Base-by-base conservation (phyloP, 1,140 invertebrate species). In the Brachionus paranguensis region DNA sequence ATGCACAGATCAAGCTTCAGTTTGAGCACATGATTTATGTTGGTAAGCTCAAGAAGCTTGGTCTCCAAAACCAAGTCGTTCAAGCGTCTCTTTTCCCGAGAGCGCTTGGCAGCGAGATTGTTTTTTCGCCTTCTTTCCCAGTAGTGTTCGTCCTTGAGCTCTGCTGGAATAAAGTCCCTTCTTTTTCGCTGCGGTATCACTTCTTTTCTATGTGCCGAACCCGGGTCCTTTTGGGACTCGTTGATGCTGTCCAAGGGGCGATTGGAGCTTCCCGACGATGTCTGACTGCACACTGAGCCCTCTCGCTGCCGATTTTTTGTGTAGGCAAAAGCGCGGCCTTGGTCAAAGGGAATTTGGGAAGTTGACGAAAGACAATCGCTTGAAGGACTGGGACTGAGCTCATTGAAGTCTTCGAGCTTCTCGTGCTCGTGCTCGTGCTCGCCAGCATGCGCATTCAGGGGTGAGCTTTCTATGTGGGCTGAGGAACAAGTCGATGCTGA, bases 141-240 rank as follows among this genome's bases (percentile, higher is more conserved):
- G 89, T 99, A 98, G 86, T 94, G 95, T 86, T 97, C 95, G 87
- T 99, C 96, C 88, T 98, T 99, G 87, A 96, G 96, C 88, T 93
- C 95, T 86, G 98, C 96, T 0, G 96, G 96, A 76, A 97, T 97
- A 89, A 98, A 98, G 43, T 83, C 81, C 14, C 81, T 12, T 64
- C 81, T 55, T 41, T 83, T 83, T 70, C 81, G 33, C 37, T 68
- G 60, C 29, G 81, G 81, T 47, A 83, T 83, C 3, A 83, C 81
- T 20, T 83, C 81, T 83, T 83, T 83, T 29, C 64, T 33, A 24
- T 55, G 64, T 7, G 8, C n/a, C 14, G 14, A 55, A 27, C 14
- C 1, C 43, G 76, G 1, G 68, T 72, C 68, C 41, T 72, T 64
- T 11, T 12, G 6, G 5, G 37, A 41, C 17, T 72, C 70, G 70